phyloP scores from a whole-genome alignment of 2,888 invertebrate species.

The Noctua comes region DNA sequence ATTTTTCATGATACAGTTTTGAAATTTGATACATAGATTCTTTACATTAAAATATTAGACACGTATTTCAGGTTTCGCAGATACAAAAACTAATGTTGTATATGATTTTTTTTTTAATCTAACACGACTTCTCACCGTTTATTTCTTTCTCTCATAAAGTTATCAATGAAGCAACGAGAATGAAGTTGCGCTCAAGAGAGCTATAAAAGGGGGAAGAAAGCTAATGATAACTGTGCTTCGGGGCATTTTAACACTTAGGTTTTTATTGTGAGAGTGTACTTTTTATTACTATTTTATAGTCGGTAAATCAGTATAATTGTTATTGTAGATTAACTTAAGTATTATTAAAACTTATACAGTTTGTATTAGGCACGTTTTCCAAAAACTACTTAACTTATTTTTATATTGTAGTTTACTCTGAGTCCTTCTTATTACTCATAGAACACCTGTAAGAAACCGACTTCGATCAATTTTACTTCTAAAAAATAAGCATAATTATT shows the following conservation, averaged over 20 bases:
- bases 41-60: too few relatives aligned
- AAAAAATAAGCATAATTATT: background rate
- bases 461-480: background rate
- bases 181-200: constrained; percentile 53
- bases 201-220: constrained; percentile 72
- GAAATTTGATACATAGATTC: too few relatives aligned
- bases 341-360: background rate
- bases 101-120: too few relatives aligned
- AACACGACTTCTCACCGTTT: background rate
- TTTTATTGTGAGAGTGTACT: constrained; percentile 21
- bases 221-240: constrained; percentile 50
- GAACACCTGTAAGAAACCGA: background rate
- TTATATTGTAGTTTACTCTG: background rate
- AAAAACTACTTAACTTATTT: background rate
- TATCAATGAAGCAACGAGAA: constrained; percentile 35
- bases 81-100: too few relatives aligned
- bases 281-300: constrained; percentile 17
- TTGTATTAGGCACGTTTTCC: background rate
- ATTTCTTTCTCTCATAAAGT: constrained; percentile 27
- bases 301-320: background rate
- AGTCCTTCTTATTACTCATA: background rate
- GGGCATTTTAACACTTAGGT: constrained; percentile 31
- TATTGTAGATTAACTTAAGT: background rate
- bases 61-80: too few relatives aligned
- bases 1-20: too few relatives aligned